Conservation (phyloP, 1,140 invertebrate species). For the Lasioglossum baleicum region DNA sequence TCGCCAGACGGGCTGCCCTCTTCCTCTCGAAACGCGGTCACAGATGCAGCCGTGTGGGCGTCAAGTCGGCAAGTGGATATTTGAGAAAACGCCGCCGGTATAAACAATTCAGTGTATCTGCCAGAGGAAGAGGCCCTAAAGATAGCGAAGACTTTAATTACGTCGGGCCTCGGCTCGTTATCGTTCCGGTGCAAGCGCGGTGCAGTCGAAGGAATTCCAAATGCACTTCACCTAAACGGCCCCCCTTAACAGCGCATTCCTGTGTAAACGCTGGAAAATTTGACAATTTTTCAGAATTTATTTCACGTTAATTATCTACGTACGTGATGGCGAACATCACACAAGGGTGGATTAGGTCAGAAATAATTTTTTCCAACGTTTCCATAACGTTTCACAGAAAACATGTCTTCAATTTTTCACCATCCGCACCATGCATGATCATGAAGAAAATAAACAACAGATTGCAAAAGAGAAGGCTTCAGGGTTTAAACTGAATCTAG, state of each 20-base stretch:
- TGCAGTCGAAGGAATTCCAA: conserved; percentile 29
- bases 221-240: conserved; percentile 24
- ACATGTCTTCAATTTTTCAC: no score
- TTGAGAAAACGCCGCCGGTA: conserved; percentile 22
- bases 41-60: conserved; percentile 9
- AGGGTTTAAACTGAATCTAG: no score
- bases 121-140: conserved; percentile 21
- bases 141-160: conserved; percentile 37
- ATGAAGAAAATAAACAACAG: no score
- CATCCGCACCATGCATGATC: no score
- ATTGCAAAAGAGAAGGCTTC: no score
- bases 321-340: no score
- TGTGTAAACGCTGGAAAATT: no score
- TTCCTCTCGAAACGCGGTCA: neutral
- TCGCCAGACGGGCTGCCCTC: neutral
- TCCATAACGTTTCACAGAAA: no score
- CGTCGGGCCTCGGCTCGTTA: neutral
- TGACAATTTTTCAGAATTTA: no score
- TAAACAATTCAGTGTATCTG: conserved; percentile 12
- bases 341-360: no score
- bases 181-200: conserved; percentile 17
- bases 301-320: no score
- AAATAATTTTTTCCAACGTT: no score
- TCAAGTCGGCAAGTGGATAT: conserved; percentile 30
- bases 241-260: neutral